A percentile compares a stretch with the other conserved stretches of the same genome.
phyloP scores from a whole-genome alignment of 2,113 vertebrate species.

The Tangachromis dhanisi region DNA sequence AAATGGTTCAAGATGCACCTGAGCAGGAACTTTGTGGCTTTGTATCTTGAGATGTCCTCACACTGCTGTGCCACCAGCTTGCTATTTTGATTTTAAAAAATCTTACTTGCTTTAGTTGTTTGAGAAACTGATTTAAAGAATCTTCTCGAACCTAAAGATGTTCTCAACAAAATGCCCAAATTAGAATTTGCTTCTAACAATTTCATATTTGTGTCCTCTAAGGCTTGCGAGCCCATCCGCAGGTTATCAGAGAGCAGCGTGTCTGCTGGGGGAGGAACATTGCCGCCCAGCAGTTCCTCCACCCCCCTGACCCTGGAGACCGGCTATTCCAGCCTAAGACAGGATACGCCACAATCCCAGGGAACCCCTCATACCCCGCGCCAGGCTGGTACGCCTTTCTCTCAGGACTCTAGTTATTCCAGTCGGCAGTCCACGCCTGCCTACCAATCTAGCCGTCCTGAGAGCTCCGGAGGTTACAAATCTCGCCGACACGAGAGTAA shows the following conservation, averaged over 20 bases:
- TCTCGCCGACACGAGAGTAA: conserved; percentile 85
- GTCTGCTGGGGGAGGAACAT: conserved; percentile 67
- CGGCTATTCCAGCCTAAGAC: conserved; percentile 89
- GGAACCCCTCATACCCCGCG: conserved; percentile 88
- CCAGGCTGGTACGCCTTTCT: conserved; percentile 84
- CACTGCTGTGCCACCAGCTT: not conserved
- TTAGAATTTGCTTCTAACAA: not conserved
- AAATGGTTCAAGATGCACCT: not conserved
- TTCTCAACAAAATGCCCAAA: not conserved
- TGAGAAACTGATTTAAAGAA: not conserved
- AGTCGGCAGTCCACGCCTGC: conserved; percentile 90
- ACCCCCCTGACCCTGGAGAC: conserved; percentile 93
- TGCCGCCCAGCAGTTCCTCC: conserved; percentile 82
- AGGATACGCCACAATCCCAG: conserved; percentile 91
- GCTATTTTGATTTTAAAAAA: not conserved
- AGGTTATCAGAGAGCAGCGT: conserved; percentile 75
- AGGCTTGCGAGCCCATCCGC: conserved; percentile 80
- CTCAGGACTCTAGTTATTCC: conserved; percentile 93
- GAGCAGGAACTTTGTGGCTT: conserved; percentile 30
- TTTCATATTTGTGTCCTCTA: not conserved
- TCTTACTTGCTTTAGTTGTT: not conserved
- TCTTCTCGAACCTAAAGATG: not conserved
- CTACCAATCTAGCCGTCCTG: conserved; percentile 82
- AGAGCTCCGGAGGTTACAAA: conserved; percentile 80
- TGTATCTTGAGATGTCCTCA: not conserved